Base-by-base conservation (phyloP, 2,113 vertebrate genomes). In the Oenanthe melanoleuca region DNA sequence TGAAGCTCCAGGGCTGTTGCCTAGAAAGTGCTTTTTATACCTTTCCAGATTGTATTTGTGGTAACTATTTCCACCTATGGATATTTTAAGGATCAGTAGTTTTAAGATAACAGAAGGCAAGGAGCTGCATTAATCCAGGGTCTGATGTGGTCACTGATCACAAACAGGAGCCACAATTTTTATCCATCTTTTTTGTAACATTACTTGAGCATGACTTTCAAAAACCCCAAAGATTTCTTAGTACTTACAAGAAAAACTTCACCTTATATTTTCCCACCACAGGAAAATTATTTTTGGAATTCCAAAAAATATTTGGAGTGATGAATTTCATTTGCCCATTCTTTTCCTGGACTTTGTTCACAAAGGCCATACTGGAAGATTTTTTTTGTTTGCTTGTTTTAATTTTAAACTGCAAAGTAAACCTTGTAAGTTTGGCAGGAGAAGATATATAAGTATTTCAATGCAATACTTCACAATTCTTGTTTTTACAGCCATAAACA, bases 401-500 rank as follows among this genome's bases (percentile, higher is more conserved):
- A 77, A 77, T 86, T 94, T 86, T 31, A 57, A 92, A 47, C 86
- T 92, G 79, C 80, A 66, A 72, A 94, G 92, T 71, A 87, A 97
- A 93, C 75, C 61, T 61, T 63, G 18, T 56, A 45, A 31, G 42
- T 66, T 94, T 97, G 96, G 97, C 97, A 92, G 80, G 67, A 96
- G 87, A 59, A 84, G 53, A 37, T 37, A 37, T 37, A 37, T 11
- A 25, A 93, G 57, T 79, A 94, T 96, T 96, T 96, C 97, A 97
- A 89, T 81, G 97, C 91, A 97, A 44, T 95, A 90, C 95, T 97
- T 97, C 80, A 82, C 94, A 95, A 93, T 95, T 95, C 96, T 96
- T 97, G 94, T 97, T 97, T 97, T 97, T 96, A 95, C 88, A 97
- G 95, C 95, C 91, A 69, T 97, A 97, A 98, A 98, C 96, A 97